Evolutionary conservation across 2,113 vertebrate genomes (phyloP).

Genomic region (Petromus typicus): DNA sequence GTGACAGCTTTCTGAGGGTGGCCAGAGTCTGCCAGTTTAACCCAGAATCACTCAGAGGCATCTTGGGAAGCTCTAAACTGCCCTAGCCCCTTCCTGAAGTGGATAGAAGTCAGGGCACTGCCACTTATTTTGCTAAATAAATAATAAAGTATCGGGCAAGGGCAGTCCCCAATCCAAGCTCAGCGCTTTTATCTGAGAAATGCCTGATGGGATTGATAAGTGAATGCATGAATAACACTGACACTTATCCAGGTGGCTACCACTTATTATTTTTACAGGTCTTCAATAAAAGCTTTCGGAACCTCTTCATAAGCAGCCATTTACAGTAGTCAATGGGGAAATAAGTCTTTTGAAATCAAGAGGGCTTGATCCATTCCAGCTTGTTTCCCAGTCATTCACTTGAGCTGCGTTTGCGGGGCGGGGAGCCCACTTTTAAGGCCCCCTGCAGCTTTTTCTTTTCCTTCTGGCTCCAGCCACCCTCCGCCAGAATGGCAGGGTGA

Average conservation of each 20-base stretch:
- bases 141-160: neutral
- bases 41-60: neutral
- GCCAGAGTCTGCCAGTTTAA: neutral
- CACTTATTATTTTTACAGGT: slow-evolving; percentile 24
- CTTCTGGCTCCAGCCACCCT: neutral
- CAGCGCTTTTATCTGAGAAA: neutral
- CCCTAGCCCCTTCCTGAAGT: neutral
- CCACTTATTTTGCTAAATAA: neutral
- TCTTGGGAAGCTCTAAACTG: neutral
- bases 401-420: neutral
- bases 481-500: neutral
- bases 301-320: neutral
- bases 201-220: neutral
- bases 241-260: neutral
- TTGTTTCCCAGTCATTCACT: neutral
- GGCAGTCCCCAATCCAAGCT: neutral
- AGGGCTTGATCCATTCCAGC: neutral
- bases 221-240: neutral
- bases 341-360: neutral
- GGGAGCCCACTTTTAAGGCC: slow-evolving; percentile 2
- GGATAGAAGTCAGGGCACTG: neutral
- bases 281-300: neutral
- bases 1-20: neutral
- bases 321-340: neutral
- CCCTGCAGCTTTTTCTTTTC: neutral